Evolutionary conservation across 2,888 invertebrate genomes (phyloP).

Genomic region (Anthrax anthrax): DNA sequence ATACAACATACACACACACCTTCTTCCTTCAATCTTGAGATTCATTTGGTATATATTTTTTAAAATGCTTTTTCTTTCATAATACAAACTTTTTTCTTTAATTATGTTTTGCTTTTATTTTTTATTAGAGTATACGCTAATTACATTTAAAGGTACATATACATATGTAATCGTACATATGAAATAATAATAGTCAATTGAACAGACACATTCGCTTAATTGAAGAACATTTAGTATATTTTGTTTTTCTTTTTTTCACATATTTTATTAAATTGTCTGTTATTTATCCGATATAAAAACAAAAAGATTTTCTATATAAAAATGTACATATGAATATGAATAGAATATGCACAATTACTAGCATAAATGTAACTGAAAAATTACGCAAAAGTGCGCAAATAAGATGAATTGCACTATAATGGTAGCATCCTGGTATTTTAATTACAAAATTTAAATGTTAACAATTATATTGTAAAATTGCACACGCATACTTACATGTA

Average conservation of each 20-base stretch:
- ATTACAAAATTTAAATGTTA: constrained; percentile 5
- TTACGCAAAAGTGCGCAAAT: constrained; percentile 7
- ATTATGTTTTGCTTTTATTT: background rate
- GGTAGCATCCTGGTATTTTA: constrained; percentile 6
- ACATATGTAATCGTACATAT: too few relatives aligned
- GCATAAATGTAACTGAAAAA: background rate
- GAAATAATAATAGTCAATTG: background rate
- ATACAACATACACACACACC: too few relatives aligned
- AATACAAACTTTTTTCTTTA: background rate
- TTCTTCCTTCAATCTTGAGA: too few relatives aligned
- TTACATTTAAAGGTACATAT: background rate
- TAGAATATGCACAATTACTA: too few relatives aligned
- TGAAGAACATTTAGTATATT: background rate
- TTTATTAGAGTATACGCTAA: background rate
- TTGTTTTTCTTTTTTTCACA: background rate
- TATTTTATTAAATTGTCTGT: background rate
- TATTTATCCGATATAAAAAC: background rate
- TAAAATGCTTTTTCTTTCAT: background rate
- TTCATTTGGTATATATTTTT: too few relatives aligned
- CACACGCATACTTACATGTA: background rate
- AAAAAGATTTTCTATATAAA: too few relatives aligned
- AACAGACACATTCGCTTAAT: background rate
- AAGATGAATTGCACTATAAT: constrained; percentile 5
- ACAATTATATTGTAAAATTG: too few relatives aligned
- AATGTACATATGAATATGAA: background rate